phyloP scores from a whole-genome alignment of 2,797 vertebrate species.

The Pseudomugil tenellus region DNA sequence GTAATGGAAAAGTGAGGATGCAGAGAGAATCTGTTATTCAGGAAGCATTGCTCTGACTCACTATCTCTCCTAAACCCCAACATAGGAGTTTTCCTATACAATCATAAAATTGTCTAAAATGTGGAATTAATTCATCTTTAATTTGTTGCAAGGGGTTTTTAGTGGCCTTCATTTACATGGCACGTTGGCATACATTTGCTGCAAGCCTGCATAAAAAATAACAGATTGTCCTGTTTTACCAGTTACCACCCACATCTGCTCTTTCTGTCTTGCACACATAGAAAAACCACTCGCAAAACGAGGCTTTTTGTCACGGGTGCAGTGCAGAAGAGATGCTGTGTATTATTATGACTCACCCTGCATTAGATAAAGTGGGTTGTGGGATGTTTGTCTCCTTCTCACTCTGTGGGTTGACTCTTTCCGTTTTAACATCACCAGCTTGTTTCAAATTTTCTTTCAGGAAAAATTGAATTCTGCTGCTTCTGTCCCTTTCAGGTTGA shows the following conservation, averaged over 20 bases:
- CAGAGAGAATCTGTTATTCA: slow-evolving; percentile 54
- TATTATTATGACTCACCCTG: slow-evolving; percentile 75
- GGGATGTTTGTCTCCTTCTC: slow-evolving; percentile 52
- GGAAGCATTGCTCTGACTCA: slow-evolving; percentile 59
- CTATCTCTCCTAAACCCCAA: slow-evolving; percentile 43
- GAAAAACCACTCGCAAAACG: slow-evolving; percentile 41
- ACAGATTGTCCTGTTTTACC: slow-evolving; percentile 40
- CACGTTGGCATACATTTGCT: slow-evolving; percentile 28
- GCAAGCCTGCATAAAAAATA: slow-evolving; percentile 17
- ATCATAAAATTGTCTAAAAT: slow-evolving; percentile 28
- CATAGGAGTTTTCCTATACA: slow-evolving; percentile 36
- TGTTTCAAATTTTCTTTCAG: too few relatives aligned
- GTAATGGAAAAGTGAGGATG: slow-evolving; percentile 27
- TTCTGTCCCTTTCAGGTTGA: slow-evolving; percentile 53
- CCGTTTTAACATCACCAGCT: slow-evolving; percentile 19
- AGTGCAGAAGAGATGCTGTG: slow-evolving; percentile 66
- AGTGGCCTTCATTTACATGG: slow-evolving; percentile 13
- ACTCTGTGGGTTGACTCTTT: slow-evolving; percentile 35
- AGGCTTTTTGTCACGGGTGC: slow-evolving; percentile 64
- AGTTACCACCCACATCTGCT: slow-evolving; percentile 65
- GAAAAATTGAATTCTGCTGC: slow-evolving; percentile 16
- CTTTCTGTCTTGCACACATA: slow-evolving; percentile 59
- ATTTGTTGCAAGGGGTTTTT: slow-evolving; percentile 9
- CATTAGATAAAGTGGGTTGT: slow-evolving; percentile 59
- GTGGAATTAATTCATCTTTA: neutral